A percentile compares a stretch with the other conserved stretches of the same genome.
These are phyloP conservation scores for Rhincodon typus DNA, from an alignment of 2,797 vertebrate genomes.

Conservation along the genomic window DNA sequence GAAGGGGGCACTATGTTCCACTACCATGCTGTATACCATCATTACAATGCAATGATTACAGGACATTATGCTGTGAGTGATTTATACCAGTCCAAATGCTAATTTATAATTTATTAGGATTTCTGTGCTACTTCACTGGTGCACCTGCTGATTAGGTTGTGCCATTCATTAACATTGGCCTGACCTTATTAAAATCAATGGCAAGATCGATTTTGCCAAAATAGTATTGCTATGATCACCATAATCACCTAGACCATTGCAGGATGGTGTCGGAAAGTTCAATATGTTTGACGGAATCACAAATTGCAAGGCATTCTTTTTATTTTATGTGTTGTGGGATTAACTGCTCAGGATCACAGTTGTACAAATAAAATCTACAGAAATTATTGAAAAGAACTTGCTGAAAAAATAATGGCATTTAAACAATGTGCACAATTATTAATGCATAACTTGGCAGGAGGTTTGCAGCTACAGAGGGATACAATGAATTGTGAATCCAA, in stretches of 20 bases:
- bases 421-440: too few relatives aligned
- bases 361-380: too few relatives aligned
- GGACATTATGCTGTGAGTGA: background rate
- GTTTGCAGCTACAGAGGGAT: too few relatives aligned
- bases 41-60: background rate
- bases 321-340: too few relatives aligned
- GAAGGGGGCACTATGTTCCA: too few relatives aligned
- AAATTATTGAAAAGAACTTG: too few relatives aligned
- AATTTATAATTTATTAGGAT: background rate
- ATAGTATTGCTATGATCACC: background rate
- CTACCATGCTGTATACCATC: background rate
- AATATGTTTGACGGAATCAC: background rate
- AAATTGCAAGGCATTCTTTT: too few relatives aligned
- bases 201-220: background rate
- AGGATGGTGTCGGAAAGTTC: background rate
- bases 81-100: background rate
- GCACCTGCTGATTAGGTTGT: background rate
- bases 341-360: too few relatives aligned
- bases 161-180: background rate
- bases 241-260: background rate
- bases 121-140: too few relatives aligned
- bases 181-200: background rate
- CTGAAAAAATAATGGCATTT: too few relatives aligned
- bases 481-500: too few relatives aligned
- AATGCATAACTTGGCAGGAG: too few relatives aligned